These are phyloP conservation scores for Plebejus melissa DNA, from an alignment of 2,888 invertebrate species.

Conservation along the genomic window DNA sequence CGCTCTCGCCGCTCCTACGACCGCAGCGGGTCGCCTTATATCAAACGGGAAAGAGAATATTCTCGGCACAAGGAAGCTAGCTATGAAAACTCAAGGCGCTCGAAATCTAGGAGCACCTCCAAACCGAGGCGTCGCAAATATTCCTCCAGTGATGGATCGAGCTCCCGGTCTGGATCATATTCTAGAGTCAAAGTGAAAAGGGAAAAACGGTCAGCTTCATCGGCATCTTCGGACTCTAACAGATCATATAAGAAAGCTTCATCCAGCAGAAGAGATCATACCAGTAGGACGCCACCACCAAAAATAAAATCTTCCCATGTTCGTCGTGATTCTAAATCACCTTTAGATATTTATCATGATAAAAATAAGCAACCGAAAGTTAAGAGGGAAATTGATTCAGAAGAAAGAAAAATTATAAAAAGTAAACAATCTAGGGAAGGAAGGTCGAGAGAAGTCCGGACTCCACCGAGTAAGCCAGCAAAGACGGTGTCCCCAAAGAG, in stretches of 20 bases:
- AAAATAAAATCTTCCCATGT: slow-evolving; percentile 47
- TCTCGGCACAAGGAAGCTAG: slow-evolving; percentile 55
- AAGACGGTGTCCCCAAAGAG: slow-evolving; percentile 46
- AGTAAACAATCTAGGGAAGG: slow-evolving; percentile 45
- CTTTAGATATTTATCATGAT: slow-evolving; percentile 42
- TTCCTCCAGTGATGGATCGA: slow-evolving; percentile 61
- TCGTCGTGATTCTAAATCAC: slow-evolving; percentile 44
- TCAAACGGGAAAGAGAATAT: slow-evolving; percentile 49
- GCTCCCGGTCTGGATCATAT: slow-evolving; percentile 57
- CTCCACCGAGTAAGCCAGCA: slow-evolving; percentile 45
- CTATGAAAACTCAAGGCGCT: slow-evolving; percentile 45
- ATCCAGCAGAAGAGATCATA: slow-evolving; percentile 43
- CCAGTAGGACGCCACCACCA: slow-evolving; percentile 47
- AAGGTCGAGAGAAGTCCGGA: slow-evolving; percentile 43
- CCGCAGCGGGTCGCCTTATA: slow-evolving; percentile 59
- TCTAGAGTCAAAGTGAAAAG: slow-evolving; percentile 48
- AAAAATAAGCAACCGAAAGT: slow-evolving; percentile 46
- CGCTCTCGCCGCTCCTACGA: slow-evolving; percentile 47
- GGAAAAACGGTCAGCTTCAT: slow-evolving; percentile 49
- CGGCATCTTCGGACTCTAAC: slow-evolving; percentile 56
- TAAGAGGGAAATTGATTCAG: slow-evolving; percentile 37
- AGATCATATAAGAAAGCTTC: slow-evolving; percentile 50
- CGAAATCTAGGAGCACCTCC: slow-evolving; percentile 52
- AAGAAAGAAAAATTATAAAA: slow-evolving; percentile 45
- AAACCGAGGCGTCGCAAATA: slow-evolving; percentile 55